Conservation (phyloP, 2,113 vertebrate genomes). For the Pangasianodon gigas region DNA sequence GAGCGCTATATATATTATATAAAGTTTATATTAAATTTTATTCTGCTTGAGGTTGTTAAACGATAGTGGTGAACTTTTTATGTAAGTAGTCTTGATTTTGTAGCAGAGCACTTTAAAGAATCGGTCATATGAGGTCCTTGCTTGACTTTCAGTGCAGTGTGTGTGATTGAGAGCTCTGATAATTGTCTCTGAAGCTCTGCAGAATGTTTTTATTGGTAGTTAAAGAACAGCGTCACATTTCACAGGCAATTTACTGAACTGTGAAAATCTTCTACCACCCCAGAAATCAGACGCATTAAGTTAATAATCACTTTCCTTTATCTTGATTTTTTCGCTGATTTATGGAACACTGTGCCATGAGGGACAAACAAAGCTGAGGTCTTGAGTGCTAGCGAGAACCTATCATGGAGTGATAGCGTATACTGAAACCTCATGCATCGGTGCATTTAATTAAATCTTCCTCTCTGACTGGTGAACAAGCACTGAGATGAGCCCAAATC, state of each 20-base stretch:
- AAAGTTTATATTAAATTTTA: neutral
- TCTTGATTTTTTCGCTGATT: constrained; percentile 64
- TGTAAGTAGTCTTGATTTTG: neutral
- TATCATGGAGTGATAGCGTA: constrained; percentile 60
- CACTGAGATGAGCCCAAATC: constrained; percentile 61
- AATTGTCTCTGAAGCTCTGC: constrained; percentile 65
- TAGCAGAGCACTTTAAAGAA: constrained; percentile 13
- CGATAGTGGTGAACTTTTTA: neutral
- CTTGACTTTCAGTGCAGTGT: constrained; percentile 55
- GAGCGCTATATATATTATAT: too few relatives aligned
- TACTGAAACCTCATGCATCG: constrained; percentile 67
- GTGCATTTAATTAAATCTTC: constrained; percentile 65
- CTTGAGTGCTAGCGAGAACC: constrained; percentile 49
- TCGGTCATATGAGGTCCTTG: constrained; percentile 20
- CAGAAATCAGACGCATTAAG: constrained; percentile 55
- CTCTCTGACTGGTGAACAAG: constrained; percentile 42
- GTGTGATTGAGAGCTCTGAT: constrained; percentile 66
- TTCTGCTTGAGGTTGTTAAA: constrained; percentile 5
- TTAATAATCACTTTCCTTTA: constrained; percentile 73
- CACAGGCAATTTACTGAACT: constrained; percentile 64
- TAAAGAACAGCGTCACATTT: constrained; percentile 27
- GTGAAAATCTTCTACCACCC: constrained; percentile 66
- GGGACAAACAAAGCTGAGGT: constrained; percentile 62
- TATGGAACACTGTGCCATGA: constrained; percentile 54
- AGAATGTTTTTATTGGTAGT: constrained; percentile 62